A percentile compares a stretch with the other conserved stretches of the same genome.
phyloP scores from a whole-genome alignment of 2,797 vertebrate species.

The Schizopygopsis malacanthus region DNA sequence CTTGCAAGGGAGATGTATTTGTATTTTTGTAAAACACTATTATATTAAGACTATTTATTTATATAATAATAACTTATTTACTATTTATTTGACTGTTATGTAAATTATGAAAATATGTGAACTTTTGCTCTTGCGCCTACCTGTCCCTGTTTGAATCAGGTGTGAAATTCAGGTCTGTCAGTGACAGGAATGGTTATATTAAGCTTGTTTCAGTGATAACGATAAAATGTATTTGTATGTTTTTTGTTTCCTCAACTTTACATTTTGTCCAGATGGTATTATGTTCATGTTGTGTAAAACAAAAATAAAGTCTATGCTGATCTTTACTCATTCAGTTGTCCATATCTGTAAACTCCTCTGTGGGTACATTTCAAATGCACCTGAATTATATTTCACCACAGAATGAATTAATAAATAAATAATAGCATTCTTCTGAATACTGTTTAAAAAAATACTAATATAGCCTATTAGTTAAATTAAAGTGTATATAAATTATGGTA shows the following conservation, averaged over 20 bases:
- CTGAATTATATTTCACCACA: background rate
- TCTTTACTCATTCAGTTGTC: background rate
- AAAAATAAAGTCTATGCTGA: conserved; percentile 26
- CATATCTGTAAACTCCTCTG: background rate
- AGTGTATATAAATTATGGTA: background rate
- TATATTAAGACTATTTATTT: conserved; percentile 55
- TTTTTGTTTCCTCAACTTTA: background rate
- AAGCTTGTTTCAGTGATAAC: conserved; percentile 20
- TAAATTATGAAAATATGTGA: background rate
- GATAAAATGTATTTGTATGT: background rate
- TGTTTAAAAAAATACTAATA: background rate
- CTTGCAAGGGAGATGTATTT: conserved; percentile 26
- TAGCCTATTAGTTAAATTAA: background rate
- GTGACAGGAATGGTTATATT: conserved; percentile 25
- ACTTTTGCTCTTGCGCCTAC: background rate
- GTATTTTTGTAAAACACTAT: conserved; percentile 54
- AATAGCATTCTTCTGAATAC: background rate
- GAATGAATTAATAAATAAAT: background rate
- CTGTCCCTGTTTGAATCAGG: background rate
- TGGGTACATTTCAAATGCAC: background rate
- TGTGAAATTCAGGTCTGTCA: conserved; percentile 1
- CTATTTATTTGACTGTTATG: conserved; percentile 56
- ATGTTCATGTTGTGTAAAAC: background rate
- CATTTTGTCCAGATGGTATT: conserved; percentile 21
- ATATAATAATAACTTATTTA: conserved; percentile 55